Conservation (phyloP, 1,140 invertebrate species). For the Grapholita molesta region DNA sequence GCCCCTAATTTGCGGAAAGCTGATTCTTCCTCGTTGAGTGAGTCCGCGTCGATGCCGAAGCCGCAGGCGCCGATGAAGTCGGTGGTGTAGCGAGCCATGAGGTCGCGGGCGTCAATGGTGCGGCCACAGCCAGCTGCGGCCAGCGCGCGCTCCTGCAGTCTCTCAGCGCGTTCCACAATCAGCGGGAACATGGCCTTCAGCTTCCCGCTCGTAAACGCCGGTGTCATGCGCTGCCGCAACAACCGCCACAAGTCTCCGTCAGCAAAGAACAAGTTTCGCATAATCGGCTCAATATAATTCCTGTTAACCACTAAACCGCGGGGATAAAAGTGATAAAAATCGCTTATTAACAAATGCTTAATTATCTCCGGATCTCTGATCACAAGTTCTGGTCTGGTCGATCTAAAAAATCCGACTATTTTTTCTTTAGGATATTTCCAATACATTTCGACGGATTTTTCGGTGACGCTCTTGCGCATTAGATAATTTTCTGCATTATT, state of each 20-base stretch:
- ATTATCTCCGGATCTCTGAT: conserved; percentile 78
- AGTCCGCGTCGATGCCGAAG: conserved; percentile 60
- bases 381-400: conserved; percentile 66
- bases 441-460: conserved; percentile 42
- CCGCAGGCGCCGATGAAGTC: conserved; percentile 77
- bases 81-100: conserved; percentile 69
- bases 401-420: conserved; percentile 43
- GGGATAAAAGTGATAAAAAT: conserved; percentile 77
- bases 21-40: conserved; percentile 55
- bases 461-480: conserved; percentile 29
- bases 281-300: conserved; percentile 52
- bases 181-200: conserved; percentile 78
- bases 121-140: conserved; percentile 21
- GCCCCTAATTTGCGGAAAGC: conserved; percentile 54
- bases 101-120: conserved; percentile 61
- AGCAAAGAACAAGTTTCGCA: conserved; percentile 45
- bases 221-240: conserved; percentile 77
- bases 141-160: conserved; percentile 40
- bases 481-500: conserved; percentile 38
- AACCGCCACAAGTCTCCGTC: conserved; percentile 75
- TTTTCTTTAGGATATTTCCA: conserved; percentile 38
- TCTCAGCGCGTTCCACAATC: conserved; percentile 54
- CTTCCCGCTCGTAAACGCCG: conserved; percentile 79
- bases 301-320: conserved; percentile 34
- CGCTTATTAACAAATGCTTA: conserved; percentile 76